Evolutionary conservation across 2,888 invertebrate genomes (phyloP), one percentile per base, ranked within the genome.

Genomic region (Brachynemurus nebulosus): DNA sequence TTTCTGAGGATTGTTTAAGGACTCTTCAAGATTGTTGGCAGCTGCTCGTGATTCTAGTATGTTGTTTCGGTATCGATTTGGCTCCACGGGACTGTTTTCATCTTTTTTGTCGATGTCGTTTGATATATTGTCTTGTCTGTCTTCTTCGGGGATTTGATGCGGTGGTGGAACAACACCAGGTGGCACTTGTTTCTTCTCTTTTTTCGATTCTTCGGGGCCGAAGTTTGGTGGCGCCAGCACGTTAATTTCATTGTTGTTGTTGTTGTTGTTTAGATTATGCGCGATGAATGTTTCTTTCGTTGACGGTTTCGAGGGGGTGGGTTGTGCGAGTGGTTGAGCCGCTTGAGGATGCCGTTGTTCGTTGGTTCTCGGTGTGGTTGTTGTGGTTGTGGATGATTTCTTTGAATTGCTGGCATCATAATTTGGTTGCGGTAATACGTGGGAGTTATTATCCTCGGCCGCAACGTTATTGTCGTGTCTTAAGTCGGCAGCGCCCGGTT

Each of bases 111-210:
- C 44, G n/a, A 59, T 50, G 17, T 53, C 57, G 18, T 65, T 62
- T 27, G 62, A 61, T 17, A 45, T 21, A 43, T 48, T 50, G 11
- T 42, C 47, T 40, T 45, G 43, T 36, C 48, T 48, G 16, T 44
- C 40, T 40, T 49, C 45, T 41, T 49, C 48, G 8, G 45, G 46
- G 20, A 44, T 47, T 8, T 30, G 25, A 48, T 62, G 63, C 3
- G 60, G 60, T 0, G 64, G 64, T 2, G 65, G 64, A 1, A 63
- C 63, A 3, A 66, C 64, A 43, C 60, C 63, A 0, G 48, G 34
- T 54, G 65, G 45, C 57, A 53, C 45, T 55, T 47, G 43, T 43
- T 41, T 45, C 8, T 47, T 46, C 40, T 40, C 33, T 33, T 19
- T 44, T 8, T 21, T 21, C 7, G 25, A 25, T 19, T 27, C 27